These are phyloP conservation scores for Polydesmus complanatus DNA, from an alignment of 2,888 invertebrate genomes.

Conservation along the genomic window DNA sequence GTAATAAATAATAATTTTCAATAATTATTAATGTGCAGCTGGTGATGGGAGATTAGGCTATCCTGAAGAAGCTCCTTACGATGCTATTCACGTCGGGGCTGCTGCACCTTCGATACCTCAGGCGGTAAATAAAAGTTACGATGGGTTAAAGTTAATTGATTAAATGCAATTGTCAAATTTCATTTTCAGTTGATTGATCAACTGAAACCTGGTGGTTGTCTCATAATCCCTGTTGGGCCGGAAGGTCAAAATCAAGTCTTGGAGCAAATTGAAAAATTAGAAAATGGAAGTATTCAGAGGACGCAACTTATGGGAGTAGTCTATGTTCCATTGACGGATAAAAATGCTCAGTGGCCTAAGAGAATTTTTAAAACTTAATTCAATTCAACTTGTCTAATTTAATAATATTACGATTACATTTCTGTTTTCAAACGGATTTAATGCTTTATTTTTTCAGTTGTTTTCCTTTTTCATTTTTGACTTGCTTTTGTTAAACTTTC, in stretches of 20 bases:
- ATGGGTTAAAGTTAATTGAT: neutral
- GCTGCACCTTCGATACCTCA: slow-evolving; percentile 65
- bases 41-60: slow-evolving; percentile 83
- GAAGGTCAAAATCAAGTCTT: slow-evolving; percentile 74
- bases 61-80: slow-evolving; percentile 59
- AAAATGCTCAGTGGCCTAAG: slow-evolving; percentile 52
- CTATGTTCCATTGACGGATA: slow-evolving; percentile 90
- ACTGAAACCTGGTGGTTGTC: slow-evolving; percentile 77
- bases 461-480: too few species aligned
- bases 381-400: too few species aligned
- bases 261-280: slow-evolving; percentile 75
- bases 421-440: too few species aligned
- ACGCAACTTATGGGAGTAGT: slow-evolving; percentile 85
- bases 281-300: slow-evolving; percentile 58
- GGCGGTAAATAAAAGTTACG: slow-evolving; percentile 38
- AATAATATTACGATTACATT: too few species aligned
- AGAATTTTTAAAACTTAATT: slow-evolving; percentile 22
- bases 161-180: slow-evolving; percentile 9
- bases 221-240: slow-evolving; percentile 81
- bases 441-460: too few species aligned
- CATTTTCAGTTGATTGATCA: slow-evolving; percentile 59
- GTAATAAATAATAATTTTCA: slow-evolving; percentile 4
- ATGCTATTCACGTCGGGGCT: slow-evolving; percentile 88
- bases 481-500: too few species aligned
- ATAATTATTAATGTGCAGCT: slow-evolving; percentile 35